Percentiles rank a stretch among this genome's conserved stretches.
Evolutionary conservation across 1,140 invertebrate genomes (phyloP).

Genomic region (Cydia strobilella): DNA sequence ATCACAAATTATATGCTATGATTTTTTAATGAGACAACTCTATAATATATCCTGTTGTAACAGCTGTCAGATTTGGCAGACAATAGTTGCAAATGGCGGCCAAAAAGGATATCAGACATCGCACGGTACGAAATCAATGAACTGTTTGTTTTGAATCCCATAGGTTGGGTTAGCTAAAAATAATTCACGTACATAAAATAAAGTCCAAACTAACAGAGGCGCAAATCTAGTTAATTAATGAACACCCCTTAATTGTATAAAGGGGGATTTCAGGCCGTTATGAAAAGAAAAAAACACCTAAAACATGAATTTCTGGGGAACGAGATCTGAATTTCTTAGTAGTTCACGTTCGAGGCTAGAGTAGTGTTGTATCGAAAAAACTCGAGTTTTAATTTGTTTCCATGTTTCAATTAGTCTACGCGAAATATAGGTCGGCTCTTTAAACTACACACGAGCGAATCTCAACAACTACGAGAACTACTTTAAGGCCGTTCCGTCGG

Average conservation of each 20-base stretch:
- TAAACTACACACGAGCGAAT: no score
- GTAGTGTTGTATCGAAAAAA: not conserved
- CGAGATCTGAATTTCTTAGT: conserved; percentile 3
- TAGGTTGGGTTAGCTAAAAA: no score
- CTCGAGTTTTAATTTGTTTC: not conserved
- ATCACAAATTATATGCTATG: not conserved
- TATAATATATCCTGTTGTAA: not conserved
- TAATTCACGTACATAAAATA: not conserved
- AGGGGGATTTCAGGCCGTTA: not conserved
- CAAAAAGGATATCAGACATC: not conserved
- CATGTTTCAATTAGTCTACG: no score
- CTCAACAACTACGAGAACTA: no score
- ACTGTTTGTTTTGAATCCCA: no score
- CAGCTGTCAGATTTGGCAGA: conserved; percentile 12
- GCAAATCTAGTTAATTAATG: not conserved
- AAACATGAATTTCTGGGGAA: not conserved
- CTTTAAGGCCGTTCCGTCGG: no score
- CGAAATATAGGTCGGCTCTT: no score
- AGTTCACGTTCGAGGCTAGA: not conserved
- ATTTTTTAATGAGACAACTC: conserved; percentile 20
- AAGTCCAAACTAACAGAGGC: not conserved
- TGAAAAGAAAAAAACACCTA: not conserved
- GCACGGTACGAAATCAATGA: no score
- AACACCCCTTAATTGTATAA: not conserved
- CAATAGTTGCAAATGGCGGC: conserved; percentile 13